Evolutionary conservation across 2,113 vertebrate genomes (phyloP).

Genomic region (Shinisaurus crocodilurus): DNA sequence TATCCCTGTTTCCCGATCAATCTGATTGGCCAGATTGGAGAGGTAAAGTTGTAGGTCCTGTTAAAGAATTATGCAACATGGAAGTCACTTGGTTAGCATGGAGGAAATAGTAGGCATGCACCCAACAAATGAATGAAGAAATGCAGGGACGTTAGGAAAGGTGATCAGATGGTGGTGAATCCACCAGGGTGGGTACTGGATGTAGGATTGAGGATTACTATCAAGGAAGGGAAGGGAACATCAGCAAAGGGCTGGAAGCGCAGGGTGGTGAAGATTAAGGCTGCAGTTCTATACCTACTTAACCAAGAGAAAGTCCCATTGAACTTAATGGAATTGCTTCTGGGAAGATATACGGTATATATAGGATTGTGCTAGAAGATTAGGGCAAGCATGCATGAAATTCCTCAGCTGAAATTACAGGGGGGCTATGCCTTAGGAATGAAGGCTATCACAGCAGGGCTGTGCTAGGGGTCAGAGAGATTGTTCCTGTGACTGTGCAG

Average conservation of each 20-base stretch:
- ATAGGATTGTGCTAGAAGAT: background rate
- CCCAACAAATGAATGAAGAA: background rate
- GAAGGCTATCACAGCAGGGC: background rate
- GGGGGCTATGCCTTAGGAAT: background rate
- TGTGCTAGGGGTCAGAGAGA: background rate
- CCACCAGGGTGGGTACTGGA: background rate
- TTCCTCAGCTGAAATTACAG: background rate
- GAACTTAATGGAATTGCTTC: background rate
- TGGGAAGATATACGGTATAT: background rate
- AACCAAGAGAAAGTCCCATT: background rate
- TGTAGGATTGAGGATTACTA: background rate
- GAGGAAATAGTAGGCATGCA: background rate
- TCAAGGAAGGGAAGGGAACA: background rate
- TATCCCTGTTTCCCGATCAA: slow-evolving; percentile 86
- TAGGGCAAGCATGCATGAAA: background rate
- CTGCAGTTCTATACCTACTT: background rate
- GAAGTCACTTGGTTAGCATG: background rate
- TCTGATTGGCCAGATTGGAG: slow-evolving; percentile 94
- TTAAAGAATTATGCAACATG: background rate
- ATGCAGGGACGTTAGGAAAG: background rate
- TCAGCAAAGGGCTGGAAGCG: background rate
- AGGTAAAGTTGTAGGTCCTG: slow-evolving; percentile 95
- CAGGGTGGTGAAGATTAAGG: background rate
- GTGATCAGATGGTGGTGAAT: background rate
- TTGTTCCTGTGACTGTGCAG: too few relatives aligned